A percentile compares a stretch with the other conserved stretches of the same genome.
phyloP scores from a whole-genome alignment of 2,797 vertebrate genomes.

The Huso huso region DNA sequence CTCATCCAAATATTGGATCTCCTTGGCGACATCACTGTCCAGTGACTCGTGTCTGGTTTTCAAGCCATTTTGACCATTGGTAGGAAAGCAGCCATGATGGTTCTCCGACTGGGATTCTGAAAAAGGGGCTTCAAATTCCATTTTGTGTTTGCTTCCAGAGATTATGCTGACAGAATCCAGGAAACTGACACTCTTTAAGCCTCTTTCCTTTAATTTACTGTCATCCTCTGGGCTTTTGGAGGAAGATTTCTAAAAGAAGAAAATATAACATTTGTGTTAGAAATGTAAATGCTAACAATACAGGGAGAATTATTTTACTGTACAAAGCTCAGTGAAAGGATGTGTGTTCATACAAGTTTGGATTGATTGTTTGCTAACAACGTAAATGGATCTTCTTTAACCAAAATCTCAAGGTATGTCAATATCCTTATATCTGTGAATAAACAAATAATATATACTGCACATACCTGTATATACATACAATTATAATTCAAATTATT shows the following conservation, averaged over 20 bases:
- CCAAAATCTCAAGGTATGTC: no score
- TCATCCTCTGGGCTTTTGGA: conserved; percentile 74
- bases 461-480: neutral
- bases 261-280: conserved; percentile 14
- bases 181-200: conserved; percentile 71
- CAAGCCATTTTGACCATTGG: conserved; percentile 59
- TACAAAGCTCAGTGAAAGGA: no score
- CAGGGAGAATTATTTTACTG: no score
- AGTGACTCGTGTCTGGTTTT: conserved; percentile 64
- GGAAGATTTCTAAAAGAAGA: conserved; percentile 61
- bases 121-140: conserved; percentile 76
- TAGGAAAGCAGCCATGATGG: conserved; percentile 55
- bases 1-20: conserved; percentile 89
- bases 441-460: neutral
- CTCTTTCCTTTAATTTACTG: conserved; percentile 66
- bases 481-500: neutral
- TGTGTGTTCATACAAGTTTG: no score
- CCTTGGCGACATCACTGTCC: conserved; percentile 82
- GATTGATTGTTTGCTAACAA: no score
- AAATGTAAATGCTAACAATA: neutral
- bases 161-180: conserved; percentile 68
- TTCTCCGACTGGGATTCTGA: conserved; percentile 67
- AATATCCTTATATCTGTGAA: neutral
- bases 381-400: no score
- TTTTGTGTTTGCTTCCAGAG: conserved; percentile 59